Evolutionary conservation across 2,113 vertebrate genomes (phyloP), one percentile per base, ranked within the genome.

Genomic region (Cephalophus harveyi): DNA sequence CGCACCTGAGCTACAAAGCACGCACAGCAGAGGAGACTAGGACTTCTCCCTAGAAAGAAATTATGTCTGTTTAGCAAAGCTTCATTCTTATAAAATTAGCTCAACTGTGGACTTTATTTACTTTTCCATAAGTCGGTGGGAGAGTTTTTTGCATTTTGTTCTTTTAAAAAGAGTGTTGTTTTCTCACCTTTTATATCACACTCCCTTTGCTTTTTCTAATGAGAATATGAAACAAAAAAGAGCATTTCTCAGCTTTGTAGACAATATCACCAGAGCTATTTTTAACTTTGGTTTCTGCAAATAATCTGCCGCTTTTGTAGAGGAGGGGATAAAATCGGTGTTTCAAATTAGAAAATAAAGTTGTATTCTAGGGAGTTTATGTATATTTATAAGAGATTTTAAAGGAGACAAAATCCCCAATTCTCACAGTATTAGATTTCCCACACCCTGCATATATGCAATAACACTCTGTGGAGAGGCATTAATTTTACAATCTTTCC

Each of bases 201-300:
- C 23, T 19, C 36, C 15, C 91, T 95, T 95, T 94, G 28, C 6
- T 50, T 97, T 85, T 52, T 95, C 17, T 93, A 91, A 87, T 0
- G 33, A 82, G 36, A 71, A 62, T 25, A 81, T 78, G 54, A 94
- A 96, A 43, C 54, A 33, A 97, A 85, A 98, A 98, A 96, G 94
- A 96, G 52, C 57, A 94, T 54, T 43, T 89, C 12, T 19, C 16
- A 78, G 15, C 85, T 96, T 87, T 81, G 19, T 48, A 98, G 97
- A 74, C 23, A 46, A 7, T 82, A 96, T 79, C 74, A 90, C 33
- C 50, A 82, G 36, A 52, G 59, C 59, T 98, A 92, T 96, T 93
- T 95, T 95, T 95, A 89, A 91, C 87, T 54, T 54, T 0, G 6
- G 13, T 88, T 91, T 98, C 84, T 88, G 62, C 55, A 94, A 96